Evolutionary conservation across 2,797 vertebrate genomes (phyloP).

Genomic region (Esox masquinongy): DNA sequence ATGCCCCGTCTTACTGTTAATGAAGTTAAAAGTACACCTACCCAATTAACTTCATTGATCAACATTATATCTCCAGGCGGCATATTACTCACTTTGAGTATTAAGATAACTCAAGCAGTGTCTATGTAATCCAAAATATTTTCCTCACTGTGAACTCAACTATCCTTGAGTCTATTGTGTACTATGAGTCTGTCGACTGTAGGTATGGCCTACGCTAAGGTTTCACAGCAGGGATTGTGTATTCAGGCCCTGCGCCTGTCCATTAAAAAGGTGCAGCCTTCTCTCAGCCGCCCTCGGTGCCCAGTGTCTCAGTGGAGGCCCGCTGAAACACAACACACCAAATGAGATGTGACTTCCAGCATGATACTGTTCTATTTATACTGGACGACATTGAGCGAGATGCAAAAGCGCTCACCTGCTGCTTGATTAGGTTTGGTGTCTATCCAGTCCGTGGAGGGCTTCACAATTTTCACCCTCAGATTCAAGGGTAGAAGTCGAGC

Average conservation of each 20-base stretch:
- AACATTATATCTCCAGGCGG: no score
- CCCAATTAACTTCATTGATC: no score
- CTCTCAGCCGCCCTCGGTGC: slow-evolving; percentile 40
- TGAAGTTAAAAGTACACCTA: no score
- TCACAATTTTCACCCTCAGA: slow-evolving; percentile 70
- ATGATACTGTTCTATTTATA: slow-evolving; percentile 71
- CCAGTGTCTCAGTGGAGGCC: slow-evolving; percentile 55
- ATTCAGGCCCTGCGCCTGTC: slow-evolving; percentile 45
- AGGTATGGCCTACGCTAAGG: slow-evolving; percentile 21
- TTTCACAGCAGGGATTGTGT: slow-evolving; percentile 32
- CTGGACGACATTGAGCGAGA: slow-evolving; percentile 57
- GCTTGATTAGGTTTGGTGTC: slow-evolving; percentile 73
- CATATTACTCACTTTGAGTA: no score
- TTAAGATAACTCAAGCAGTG: no score
- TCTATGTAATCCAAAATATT: no score
- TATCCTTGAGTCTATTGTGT: slow-evolving; percentile 1
- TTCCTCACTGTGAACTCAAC: no score
- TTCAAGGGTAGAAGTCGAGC: slow-evolving; percentile 50
- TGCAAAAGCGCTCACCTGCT: slow-evolving; percentile 63
- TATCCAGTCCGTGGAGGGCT: slow-evolving; percentile 58
- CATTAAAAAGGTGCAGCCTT: slow-evolving; percentile 52
- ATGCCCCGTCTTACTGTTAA: no score
- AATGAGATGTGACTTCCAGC: slow-evolving; percentile 70
- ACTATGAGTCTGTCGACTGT: neutral
- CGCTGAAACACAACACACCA: slow-evolving; percentile 61